Percentiles rank a stretch among this genome's conserved stretches.
Conservation (phyloP, 2,113 vertebrate genomes). For the Sigmodon hispidus region DNA sequence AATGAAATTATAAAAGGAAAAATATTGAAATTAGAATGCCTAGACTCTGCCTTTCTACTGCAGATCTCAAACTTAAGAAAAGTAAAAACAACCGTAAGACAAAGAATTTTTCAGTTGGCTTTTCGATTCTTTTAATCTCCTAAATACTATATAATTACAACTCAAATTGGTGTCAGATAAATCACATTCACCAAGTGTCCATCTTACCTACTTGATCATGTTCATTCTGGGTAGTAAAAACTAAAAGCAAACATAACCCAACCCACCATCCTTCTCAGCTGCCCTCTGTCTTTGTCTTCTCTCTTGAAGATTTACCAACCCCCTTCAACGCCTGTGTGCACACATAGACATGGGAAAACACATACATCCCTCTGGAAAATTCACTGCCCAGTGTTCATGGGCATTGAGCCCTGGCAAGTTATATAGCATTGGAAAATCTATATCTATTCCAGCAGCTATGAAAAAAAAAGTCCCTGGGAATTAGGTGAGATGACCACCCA, state of each 20-base stretch:
- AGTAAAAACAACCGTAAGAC: not conserved
- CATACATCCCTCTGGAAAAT: constrained; percentile 30
- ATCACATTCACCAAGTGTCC: not conserved
- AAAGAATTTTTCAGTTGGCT: constrained; percentile 35
- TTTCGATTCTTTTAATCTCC: not conserved
- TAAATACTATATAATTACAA: constrained; percentile 33
- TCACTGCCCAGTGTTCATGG: not conserved
- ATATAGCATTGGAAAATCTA: constrained; percentile 46
- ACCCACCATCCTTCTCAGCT: not conserved
- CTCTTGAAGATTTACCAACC: not conserved
- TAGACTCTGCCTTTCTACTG: constrained; percentile 33
- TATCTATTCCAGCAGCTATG: not conserved
- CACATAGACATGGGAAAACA: not conserved
- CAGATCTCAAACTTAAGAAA: not conserved
- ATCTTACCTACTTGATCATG: not conserved
- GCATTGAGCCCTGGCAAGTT: constrained; percentile 15
- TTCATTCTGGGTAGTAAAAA: not conserved
- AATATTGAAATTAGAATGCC: constrained; percentile 22
- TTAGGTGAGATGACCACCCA: constrained; percentile 62
- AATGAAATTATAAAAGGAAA: constrained; percentile 44
- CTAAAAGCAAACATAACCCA: constrained; percentile 44
- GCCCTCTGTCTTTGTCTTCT: not conserved
- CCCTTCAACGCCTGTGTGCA: not conserved
- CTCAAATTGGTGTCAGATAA: not conserved
- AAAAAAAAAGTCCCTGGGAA: constrained; percentile 58